A percentile compares a stretch with the other conserved stretches of the same genome.
These are phyloP conservation scores for Melanargia galathea DNA, from an alignment of 2,888 invertebrate species.

Conservation along the genomic window DNA sequence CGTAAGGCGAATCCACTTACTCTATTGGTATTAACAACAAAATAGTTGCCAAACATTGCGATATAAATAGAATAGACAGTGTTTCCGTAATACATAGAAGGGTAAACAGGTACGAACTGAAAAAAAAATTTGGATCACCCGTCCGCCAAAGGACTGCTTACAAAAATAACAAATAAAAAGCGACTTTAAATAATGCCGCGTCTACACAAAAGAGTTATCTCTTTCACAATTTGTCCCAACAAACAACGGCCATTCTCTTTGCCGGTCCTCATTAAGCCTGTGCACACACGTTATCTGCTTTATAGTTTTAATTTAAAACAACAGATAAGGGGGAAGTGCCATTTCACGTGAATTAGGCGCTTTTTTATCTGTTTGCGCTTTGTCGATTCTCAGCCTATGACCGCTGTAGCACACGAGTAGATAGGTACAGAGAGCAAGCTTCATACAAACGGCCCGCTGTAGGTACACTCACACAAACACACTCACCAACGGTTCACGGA, in stretches of 20 bases:
- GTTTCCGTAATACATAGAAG: background rate
- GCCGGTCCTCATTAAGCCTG: conserved; percentile 50
- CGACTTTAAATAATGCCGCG: conserved; percentile 38
- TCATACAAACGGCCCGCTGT: too few species aligned
- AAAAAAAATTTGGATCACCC: conserved; percentile 13
- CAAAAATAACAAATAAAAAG: conserved; percentile 26
- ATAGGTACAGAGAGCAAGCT: too few species aligned
- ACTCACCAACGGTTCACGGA: conserved; percentile 19
- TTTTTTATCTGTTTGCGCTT: conserved; percentile 47
- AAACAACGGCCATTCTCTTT: conserved; percentile 59
- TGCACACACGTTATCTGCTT: conserved; percentile 52
- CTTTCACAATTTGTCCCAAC: conserved; percentile 54
- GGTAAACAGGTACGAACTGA: conserved; percentile 28
- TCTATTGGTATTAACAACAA: too few species aligned
- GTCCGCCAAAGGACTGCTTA: conserved; percentile 21
- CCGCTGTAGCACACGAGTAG: too few species aligned
- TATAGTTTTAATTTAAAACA: conserved; percentile 62
- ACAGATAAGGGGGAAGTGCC: conserved; percentile 52
- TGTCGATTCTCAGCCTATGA: conserved; percentile 46
- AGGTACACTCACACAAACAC: too few species aligned
- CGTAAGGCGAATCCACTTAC: too few species aligned
- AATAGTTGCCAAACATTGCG: background rate
- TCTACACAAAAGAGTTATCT: conserved; percentile 52
- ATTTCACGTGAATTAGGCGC: conserved; percentile 54
- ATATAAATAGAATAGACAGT: too few species aligned